Evolutionary conservation across 2,888 invertebrate species (phyloP).

Genomic region (Eulithis testata): DNA sequence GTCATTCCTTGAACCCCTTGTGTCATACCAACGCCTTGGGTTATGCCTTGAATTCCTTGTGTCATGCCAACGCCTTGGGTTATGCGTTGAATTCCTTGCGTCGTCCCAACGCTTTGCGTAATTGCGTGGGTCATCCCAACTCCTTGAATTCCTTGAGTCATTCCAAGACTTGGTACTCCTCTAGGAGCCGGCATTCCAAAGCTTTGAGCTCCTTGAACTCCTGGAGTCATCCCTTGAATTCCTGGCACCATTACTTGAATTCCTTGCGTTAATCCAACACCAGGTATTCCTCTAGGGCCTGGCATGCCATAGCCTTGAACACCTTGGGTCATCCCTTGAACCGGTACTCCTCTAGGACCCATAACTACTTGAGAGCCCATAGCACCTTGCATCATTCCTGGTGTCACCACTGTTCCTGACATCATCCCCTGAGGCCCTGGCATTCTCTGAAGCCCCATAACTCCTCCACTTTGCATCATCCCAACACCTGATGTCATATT

Average conservation of each 20-base stretch:
- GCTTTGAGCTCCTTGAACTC: slow-evolving; percentile 2
- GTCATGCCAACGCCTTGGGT: not conserved
- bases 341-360: slow-evolving; percentile 2
- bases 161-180: slow-evolving; percentile 12
- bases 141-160: slow-evolving; percentile 3
- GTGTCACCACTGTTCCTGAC: not conserved
- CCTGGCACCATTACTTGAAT: slow-evolving; percentile 3
- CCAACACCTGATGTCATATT: slow-evolving; percentile 11
- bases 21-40: not conserved
- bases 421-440: not conserved
- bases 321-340: slow-evolving; percentile 1
- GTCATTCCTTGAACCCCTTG: slow-evolving; percentile 1
- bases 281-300: slow-evolving; percentile 15
- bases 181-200: slow-evolving; percentile 7
- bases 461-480: slow-evolving; percentile 18
- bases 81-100: slow-evolving; percentile 1
- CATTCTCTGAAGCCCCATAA: slow-evolving; percentile 7
- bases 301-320: slow-evolving; percentile 9
- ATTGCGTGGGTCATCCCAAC: slow-evolving; percentile 7
- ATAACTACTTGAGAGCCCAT: slow-evolving; percentile 1
- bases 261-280: slow-evolving; percentile 3
- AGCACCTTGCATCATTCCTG: slow-evolving; percentile 9
- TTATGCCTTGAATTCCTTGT: not conserved
- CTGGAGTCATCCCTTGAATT: not conserved
- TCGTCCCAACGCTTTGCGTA: not conserved